Evolutionary conservation across 2,888 invertebrate genomes (phyloP).

Genomic region (Ryuthela nishihirai): DNA sequence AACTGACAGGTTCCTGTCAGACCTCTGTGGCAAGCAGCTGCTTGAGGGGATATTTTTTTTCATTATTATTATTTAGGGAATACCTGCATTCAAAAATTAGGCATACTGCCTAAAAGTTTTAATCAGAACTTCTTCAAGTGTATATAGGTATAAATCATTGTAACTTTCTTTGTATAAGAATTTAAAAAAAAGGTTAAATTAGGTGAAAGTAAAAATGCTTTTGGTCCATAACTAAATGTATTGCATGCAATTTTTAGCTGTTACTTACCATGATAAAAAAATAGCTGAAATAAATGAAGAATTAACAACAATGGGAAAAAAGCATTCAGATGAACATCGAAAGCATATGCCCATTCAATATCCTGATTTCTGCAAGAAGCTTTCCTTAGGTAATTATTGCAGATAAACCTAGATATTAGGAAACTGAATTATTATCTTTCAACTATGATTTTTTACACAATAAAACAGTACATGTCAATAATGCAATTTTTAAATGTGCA

Average conservation of each 20-base stretch:
- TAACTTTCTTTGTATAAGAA: not conserved
- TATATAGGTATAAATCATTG: too few relatives aligned
- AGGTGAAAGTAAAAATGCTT: not conserved
- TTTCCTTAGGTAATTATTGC: constrained; percentile 71
- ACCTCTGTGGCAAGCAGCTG: too few relatives aligned
- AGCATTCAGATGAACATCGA: constrained; percentile 97
- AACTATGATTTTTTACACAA: not conserved
- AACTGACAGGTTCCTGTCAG: too few relatives aligned
- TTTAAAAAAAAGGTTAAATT: not conserved
- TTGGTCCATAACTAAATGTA: constrained; percentile 3
- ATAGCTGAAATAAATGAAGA: constrained; percentile 85
- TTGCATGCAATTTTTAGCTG: not conserved
- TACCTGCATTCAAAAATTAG: too few relatives aligned
- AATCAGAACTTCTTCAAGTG: too few relatives aligned
- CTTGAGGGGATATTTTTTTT: too few relatives aligned
- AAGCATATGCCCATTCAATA: constrained; percentile 97
- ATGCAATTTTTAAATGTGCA: too few relatives aligned
- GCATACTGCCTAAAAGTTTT: too few relatives aligned
- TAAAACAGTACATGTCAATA: too few relatives aligned
- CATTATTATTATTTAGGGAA: too few relatives aligned
- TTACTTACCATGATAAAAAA: constrained; percentile 65
- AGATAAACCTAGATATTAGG: constrained; percentile 68
- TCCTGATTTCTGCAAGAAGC: constrained; percentile 65
- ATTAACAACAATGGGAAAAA: constrained; percentile 95
- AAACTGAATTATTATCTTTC: constrained; percentile 12